phyloP scores from a whole-genome alignment of 2,888 invertebrate species.

The Cataglyphis altisquamis region DNA sequence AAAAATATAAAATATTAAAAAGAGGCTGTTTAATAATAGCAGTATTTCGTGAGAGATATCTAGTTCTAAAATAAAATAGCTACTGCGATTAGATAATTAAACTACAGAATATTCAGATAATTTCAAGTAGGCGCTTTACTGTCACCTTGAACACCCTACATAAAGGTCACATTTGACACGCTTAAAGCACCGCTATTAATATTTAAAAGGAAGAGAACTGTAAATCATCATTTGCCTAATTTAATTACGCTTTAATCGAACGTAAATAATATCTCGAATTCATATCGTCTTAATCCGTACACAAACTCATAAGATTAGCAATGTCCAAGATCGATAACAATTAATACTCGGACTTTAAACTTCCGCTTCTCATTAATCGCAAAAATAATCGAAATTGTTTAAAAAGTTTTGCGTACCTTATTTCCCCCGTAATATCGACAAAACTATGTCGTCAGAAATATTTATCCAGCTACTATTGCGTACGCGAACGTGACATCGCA shows the following conservation, averaged over 20 bases:
- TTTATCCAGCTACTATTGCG: constrained; percentile 10
- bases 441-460: not conserved
- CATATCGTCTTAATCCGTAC: not conserved
- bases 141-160: not conserved
- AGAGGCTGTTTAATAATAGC: not conserved
- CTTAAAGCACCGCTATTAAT: constrained; percentile 29
- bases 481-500: constrained; percentile 1
- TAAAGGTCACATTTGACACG: constrained; percentile 25
- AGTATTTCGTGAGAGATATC: not conserved
- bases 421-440: not conserved
- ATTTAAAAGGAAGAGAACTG: not conserved
- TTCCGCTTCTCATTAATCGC: not conserved
- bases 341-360: not conserved
- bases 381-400: not conserved
- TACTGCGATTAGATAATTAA: not conserved
- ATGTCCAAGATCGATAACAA: not conserved
- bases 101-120: not conserved
- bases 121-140: not conserved
- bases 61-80: not conserved
- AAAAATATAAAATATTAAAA: not conserved
- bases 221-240: not conserved
- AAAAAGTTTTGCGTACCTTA: not conserved
- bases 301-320: not conserved
- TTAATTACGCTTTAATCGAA: constrained; percentile 26
- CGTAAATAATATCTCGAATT: constrained; percentile 1